These are phyloP conservation scores for Hypothenemus hampei DNA, from an alignment of 1,140 invertebrate species.

Conservation along the genomic window DNA sequence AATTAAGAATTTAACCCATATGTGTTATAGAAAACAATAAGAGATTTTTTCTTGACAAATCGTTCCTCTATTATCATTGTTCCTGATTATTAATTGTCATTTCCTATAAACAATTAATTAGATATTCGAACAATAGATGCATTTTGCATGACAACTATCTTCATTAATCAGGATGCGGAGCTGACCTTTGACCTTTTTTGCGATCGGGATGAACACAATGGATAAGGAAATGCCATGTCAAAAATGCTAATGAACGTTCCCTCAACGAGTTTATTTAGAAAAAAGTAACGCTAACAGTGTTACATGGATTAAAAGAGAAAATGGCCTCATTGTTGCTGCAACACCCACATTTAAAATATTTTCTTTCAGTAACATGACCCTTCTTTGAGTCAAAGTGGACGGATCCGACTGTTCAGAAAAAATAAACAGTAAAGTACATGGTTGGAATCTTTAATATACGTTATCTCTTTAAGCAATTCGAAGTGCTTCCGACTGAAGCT, in stretches of 20 bases:
- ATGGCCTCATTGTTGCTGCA: slow-evolving; percentile 17
- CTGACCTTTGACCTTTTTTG: slow-evolving; percentile 18
- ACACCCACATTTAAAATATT: slow-evolving; percentile 15
- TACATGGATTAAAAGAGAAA: slow-evolving; percentile 8
- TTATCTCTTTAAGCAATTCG: too few species aligned
- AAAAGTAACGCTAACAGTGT: slow-evolving; percentile 11
- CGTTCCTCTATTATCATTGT: too few species aligned
- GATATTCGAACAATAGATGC: slow-evolving; percentile 26
- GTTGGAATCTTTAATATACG: too few species aligned
- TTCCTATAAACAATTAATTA: slow-evolving; percentile 26
- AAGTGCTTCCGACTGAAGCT: slow-evolving; percentile 9
- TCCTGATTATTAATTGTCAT: too few species aligned
- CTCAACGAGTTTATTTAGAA: slow-evolving; percentile 7
- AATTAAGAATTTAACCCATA: too few species aligned
- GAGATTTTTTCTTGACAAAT: too few species aligned
- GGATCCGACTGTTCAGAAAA: too few species aligned
- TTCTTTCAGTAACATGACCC: too few species aligned
- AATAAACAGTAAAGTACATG: too few species aligned
- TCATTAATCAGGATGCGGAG: slow-evolving; percentile 28
- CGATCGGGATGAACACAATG: slow-evolving; percentile 25
- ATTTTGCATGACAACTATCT: slow-evolving; percentile 26
- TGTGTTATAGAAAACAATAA: too few species aligned
- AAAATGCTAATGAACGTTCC: slow-evolving; percentile 25
- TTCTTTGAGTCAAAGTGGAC: too few species aligned
- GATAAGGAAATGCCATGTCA: slow-evolving; percentile 21